These are phyloP conservation scores for Andrena camellia DNA, from an alignment of 2,888 invertebrate genomes.

Conservation along the genomic window DNA sequence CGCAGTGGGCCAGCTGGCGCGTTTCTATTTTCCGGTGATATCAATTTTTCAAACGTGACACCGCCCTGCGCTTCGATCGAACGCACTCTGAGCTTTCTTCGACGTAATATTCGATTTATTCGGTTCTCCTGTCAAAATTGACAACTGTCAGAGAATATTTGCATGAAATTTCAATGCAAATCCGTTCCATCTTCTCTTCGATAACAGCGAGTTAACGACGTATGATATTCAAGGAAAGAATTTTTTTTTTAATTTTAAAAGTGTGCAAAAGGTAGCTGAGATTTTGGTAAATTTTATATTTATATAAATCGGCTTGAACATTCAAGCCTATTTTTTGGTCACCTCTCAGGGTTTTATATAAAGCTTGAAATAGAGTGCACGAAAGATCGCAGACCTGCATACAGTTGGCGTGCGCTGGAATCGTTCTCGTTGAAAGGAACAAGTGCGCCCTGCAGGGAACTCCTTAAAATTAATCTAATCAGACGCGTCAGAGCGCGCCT, in stretches of 20 bases:
- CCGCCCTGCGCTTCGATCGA: background rate
- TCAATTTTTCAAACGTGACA: conserved; percentile 49
- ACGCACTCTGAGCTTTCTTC: background rate
- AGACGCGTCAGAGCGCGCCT: conserved; percentile 49
- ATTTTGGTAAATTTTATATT: no score
- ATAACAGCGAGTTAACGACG: no score
- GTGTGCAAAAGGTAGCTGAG: no score
- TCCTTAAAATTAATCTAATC: conserved; percentile 65
- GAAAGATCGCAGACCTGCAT: background rate
- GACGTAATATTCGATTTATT: background rate
- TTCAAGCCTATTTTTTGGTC: no score
- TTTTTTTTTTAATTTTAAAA: no score
- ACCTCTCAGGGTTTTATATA: no score
- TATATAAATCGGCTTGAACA: no score
- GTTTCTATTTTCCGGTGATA: conserved; percentile 23
- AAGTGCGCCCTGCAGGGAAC: conserved; percentile 17
- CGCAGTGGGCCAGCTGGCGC: conserved; percentile 25
- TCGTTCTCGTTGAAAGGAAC: conserved; percentile 16
- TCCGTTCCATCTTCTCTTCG: no score
- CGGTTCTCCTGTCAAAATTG: background rate
- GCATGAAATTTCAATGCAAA: no score
- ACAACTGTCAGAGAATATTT: background rate
- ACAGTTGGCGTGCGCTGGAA: background rate
- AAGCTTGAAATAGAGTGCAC: background rate
- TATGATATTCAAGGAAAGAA: no score